Conservation (phyloP, 2,113 vertebrate species). For the Pandion haliaetus region DNA sequence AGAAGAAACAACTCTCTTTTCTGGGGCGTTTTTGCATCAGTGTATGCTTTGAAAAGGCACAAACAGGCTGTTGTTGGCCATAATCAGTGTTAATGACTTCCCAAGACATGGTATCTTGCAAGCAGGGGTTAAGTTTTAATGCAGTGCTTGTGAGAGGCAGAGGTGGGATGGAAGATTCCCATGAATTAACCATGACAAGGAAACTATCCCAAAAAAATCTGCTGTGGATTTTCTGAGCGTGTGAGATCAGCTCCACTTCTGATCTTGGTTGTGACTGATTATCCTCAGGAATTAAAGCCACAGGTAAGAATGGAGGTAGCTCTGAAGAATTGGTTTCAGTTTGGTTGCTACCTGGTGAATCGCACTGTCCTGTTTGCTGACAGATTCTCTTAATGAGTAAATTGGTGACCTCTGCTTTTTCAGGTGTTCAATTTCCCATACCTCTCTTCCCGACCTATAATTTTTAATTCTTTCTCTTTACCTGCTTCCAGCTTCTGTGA, state of each 20-base stretch:
- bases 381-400: not conserved
- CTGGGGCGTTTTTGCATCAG: not conserved
- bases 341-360: not conserved
- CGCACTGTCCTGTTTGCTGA: not conserved
- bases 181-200: not conserved
- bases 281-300: not conserved
- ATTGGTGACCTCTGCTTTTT: not conserved
- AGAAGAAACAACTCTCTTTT: not conserved
- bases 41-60: not conserved
- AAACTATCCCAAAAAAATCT: not conserved
- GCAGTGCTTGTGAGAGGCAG: not conserved
- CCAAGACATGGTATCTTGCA: fast-evolving
- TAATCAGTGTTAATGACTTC: not conserved
- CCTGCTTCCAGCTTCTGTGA: not conserved
- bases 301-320: not conserved
- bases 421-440: not conserved
- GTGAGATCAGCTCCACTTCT: not conserved
- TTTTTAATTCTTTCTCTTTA: not conserved
- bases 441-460: not conserved
- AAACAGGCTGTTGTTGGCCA: not conserved
- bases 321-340: not conserved
- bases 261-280: not conserved
- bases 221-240: not conserved
- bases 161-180: not conserved
- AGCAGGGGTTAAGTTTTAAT: not conserved